Evolutionary conservation across 2,888 invertebrate species (phyloP).

Genomic region (Eristalis intricaria): DNA sequence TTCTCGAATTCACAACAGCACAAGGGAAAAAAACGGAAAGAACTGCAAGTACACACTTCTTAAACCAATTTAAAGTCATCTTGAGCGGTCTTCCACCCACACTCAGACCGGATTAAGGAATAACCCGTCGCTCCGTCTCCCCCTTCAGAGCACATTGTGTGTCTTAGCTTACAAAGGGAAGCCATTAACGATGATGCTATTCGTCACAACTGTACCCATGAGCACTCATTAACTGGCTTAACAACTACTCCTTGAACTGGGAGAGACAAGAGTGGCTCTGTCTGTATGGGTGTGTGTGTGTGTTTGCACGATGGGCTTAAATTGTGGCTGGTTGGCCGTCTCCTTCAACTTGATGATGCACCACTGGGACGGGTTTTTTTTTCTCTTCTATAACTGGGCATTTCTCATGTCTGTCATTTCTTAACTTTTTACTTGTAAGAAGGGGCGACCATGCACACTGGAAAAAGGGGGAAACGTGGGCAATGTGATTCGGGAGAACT

Average conservation of each 20-base stretch:
- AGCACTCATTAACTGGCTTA: conserved; percentile 63
- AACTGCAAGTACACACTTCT: conserved; percentile 32
- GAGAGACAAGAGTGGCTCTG: conserved; percentile 39
- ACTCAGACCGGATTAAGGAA: conserved; percentile 46
- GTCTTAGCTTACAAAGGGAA: conserved; percentile 48
- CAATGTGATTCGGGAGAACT: conserved; percentile 15
- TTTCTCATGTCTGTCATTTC: conserved; percentile 13
- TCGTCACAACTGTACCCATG: conserved; percentile 61
- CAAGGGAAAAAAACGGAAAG: neutral
- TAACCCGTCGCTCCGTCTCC: neutral
- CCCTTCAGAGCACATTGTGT: conserved; percentile 3
- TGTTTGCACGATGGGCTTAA: neutral
- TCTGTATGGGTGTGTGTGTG: neutral
- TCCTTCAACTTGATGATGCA: conserved; percentile 13
- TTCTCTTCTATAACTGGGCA: conserved; percentile 1
- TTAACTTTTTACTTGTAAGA: neutral
- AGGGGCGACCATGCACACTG: neutral
- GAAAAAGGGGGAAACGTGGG: conserved; percentile 2
- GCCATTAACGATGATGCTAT: conserved; percentile 58
- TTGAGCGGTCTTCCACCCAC: conserved; percentile 55
- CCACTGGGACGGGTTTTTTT: conserved; percentile 39
- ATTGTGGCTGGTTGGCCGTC: neutral
- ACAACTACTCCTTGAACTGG: conserved; percentile 57
- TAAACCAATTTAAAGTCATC: conserved; percentile 48
- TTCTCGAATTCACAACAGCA: neutral